Conservation (phyloP, 2,888 invertebrate species). For the Timema cristinae region DNA sequence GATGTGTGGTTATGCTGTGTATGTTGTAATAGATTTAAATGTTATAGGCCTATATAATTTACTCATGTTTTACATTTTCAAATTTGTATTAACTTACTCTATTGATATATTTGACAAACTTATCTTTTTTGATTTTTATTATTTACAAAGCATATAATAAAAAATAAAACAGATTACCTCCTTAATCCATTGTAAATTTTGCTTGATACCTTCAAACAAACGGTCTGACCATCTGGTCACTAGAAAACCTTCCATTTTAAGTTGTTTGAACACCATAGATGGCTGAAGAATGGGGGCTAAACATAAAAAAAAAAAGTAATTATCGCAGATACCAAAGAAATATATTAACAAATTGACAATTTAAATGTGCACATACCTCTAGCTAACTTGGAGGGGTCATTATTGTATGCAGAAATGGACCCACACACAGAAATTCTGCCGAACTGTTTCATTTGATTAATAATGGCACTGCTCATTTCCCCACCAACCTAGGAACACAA, state of each 20-base stretch:
- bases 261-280: conserved; percentile 52
- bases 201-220: conserved; percentile 59
- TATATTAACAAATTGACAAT: background rate
- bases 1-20: too few species aligned
- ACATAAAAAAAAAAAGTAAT: conserved; percentile 27
- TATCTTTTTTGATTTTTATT: too few species aligned
- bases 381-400: background rate
- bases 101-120: too few species aligned
- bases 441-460: background rate
- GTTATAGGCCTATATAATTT: too few species aligned
- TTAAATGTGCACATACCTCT: background rate
- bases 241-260: conserved; percentile 61
- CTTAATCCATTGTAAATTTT: conserved; percentile 60
- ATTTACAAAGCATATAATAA: too few species aligned
- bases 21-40: too few species aligned
- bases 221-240: conserved; percentile 53
- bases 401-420: background rate
- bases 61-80: too few species aligned
- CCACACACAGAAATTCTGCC: background rate
- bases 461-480: background rate
- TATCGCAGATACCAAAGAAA: background rate
- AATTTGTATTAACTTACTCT: too few species aligned
- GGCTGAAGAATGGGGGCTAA: conserved; percentile 52
- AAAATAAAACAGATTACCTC: conserved; percentile 41
- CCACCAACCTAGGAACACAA: background rate